These are phyloP conservation scores for Synanthedon tipuliformis DNA, from an alignment of 2,888 invertebrate species.

Conservation along the genomic window DNA sequence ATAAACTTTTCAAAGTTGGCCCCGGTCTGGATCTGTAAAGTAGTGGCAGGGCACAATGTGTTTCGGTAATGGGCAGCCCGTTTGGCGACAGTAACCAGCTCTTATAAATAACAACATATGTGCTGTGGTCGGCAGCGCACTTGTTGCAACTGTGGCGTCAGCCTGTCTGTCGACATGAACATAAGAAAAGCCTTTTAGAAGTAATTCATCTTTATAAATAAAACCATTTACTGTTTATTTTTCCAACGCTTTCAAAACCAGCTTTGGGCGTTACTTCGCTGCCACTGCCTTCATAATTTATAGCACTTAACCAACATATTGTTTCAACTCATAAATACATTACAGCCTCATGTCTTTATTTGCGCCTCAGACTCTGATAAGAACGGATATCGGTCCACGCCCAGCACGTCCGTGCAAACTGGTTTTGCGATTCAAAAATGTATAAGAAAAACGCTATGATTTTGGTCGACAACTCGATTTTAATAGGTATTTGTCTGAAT, in stretches of 20 bases:
- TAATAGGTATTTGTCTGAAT: too few species aligned
- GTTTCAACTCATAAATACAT: conserved; percentile 45
- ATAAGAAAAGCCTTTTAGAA: not conserved
- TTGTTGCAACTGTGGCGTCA: too few species aligned
- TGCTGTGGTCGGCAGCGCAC: too few species aligned
- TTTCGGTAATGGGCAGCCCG: too few species aligned
- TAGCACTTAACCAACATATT: conserved; percentile 39
- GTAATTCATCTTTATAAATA: not conserved
- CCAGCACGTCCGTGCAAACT: conserved; percentile 3
- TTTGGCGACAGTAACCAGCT: too few species aligned
- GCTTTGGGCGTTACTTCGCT: conserved; percentile 28
- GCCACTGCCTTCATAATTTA: conserved; percentile 49
- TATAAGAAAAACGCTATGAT: too few species aligned
- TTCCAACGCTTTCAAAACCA: conserved; percentile 6
- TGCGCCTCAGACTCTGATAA: conserved; percentile 16
- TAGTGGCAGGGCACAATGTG: too few species aligned
- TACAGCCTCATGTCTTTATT: conserved; percentile 39
- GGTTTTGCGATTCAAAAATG: not conserved
- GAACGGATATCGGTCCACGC: conserved; percentile 17
- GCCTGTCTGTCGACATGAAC: too few species aligned
- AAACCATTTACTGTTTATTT: not conserved
- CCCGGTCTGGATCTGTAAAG: too few species aligned
- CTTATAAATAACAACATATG: too few species aligned
- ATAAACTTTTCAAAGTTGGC: too few species aligned
- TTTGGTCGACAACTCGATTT: too few species aligned